phyloP scores from a whole-genome alignment of 2,797 vertebrate genomes.

The Labroides dimidiatus region DNA sequence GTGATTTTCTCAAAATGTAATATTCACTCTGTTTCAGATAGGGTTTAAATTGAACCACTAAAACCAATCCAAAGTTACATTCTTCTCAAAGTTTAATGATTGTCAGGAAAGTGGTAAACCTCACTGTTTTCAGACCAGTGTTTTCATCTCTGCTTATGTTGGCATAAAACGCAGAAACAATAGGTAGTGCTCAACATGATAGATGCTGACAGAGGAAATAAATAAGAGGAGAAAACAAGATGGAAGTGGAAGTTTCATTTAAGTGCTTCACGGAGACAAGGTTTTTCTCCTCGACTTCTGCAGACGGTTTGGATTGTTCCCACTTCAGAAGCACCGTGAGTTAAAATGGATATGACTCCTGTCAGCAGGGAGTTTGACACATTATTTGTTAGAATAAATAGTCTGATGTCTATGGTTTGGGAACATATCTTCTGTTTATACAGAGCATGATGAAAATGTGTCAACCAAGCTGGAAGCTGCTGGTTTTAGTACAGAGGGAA shows the following conservation, averaged over 20 bases:
- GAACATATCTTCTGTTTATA: conserved; percentile 6
- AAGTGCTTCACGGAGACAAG: conserved; percentile 40
- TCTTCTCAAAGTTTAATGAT: conserved; percentile 58
- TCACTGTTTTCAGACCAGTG: conserved; percentile 51
- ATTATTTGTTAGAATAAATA: conserved; percentile 52
- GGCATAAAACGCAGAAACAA: conserved; percentile 33
- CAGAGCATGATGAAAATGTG: neutral
- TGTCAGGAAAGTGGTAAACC: conserved; percentile 61
- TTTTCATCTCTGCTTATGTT: conserved; percentile 56
- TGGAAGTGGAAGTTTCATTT: conserved; percentile 59
- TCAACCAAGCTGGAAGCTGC: neutral
- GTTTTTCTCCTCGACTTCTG: conserved; percentile 52
- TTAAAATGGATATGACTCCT: conserved; percentile 25
- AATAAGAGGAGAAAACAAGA: conserved; percentile 33
- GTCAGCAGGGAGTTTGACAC: conserved; percentile 41
- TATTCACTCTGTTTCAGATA: conserved; percentile 37
- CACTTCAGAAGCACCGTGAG: conserved; percentile 40
- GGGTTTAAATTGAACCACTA: conserved; percentile 31
- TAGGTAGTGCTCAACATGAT: conserved; percentile 33
- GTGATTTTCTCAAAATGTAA: conserved; percentile 18
- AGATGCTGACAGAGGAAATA: conserved; percentile 32
- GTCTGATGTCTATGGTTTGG: conserved; percentile 14
- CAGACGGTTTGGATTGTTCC: conserved; percentile 45
- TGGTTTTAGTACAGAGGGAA: neutral
- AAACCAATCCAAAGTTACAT: conserved; percentile 36